Evolutionary conservation across 2,797 vertebrate species (phyloP).

Genomic region (Mus minutoides): DNA sequence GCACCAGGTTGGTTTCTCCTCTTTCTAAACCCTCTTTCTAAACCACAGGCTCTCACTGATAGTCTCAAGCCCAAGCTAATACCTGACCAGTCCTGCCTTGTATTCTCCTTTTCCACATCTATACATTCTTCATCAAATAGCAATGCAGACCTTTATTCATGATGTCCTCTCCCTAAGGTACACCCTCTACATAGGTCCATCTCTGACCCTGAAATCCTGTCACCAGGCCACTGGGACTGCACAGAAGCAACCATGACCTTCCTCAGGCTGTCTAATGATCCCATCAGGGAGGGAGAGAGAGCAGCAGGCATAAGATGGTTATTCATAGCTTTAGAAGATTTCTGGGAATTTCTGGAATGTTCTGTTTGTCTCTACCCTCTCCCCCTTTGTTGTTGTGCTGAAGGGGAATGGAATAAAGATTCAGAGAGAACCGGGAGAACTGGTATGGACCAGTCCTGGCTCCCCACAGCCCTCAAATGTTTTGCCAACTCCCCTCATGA

Average conservation of each 20-base stretch:
- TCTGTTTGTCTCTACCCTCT: neutral
- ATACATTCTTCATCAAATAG: neutral
- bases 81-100: neutral
- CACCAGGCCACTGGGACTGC: neutral
- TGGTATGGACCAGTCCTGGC: neutral
- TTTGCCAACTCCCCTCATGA: neutral
- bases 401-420: neutral
- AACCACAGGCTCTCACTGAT: neutral
- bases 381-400: neutral
- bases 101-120: neutral
- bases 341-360: constrained; percentile 17
- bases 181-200: neutral
- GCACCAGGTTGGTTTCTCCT: neutral
- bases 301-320: neutral
- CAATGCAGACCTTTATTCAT: neutral
- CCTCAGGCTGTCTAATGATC: neutral
- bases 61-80: neutral
- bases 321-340: constrained; percentile 24
- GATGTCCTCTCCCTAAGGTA: too few relatives aligned
- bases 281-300: neutral
- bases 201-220: neutral
- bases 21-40: too few relatives aligned
- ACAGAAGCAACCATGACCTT: neutral
- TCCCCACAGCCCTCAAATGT: neutral
- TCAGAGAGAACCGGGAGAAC: fast-evolving